Evolutionary conservation across 2,113 vertebrate genomes (phyloP).

Genomic region (Prinia subflava): DNA sequence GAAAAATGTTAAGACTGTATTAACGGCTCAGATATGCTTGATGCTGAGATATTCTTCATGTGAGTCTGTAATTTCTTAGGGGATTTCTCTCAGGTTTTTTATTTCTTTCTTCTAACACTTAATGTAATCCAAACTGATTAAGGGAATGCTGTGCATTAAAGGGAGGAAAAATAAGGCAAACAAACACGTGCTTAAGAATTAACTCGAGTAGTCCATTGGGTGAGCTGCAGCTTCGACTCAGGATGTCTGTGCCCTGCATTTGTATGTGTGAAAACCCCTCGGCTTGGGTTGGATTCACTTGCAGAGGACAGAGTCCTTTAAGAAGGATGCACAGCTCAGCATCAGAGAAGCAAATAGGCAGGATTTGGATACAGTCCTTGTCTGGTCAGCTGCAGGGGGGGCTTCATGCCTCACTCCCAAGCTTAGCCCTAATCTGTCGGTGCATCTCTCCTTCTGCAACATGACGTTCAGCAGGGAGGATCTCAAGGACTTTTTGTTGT

Average conservation of each 20-base stretch:
- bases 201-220: background rate
- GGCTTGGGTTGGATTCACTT: background rate
- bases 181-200: background rate
- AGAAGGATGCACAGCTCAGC: fast-evolving
- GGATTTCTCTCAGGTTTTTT: background rate
- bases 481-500: background rate
- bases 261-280: background rate
- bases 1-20: background rate
- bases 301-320: background rate
- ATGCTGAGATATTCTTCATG: background rate
- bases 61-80: background rate
- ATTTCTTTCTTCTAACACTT: background rate
- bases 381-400: background rate
- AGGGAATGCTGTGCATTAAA: background rate
- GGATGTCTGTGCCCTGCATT: fast-evolving
- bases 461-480: background rate
- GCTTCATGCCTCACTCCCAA: background rate
- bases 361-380: background rate
- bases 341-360: background rate
- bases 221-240: background rate
- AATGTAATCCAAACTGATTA: constrained; percentile 11
- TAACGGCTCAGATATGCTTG: background rate
- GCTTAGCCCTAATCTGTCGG: fast-evolving
- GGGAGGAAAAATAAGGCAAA: background rate
- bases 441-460: background rate